Evolutionary conservation across 2,113 vertebrate genomes (phyloP).

Genomic region (Cranoglanis bouderius): DNA sequence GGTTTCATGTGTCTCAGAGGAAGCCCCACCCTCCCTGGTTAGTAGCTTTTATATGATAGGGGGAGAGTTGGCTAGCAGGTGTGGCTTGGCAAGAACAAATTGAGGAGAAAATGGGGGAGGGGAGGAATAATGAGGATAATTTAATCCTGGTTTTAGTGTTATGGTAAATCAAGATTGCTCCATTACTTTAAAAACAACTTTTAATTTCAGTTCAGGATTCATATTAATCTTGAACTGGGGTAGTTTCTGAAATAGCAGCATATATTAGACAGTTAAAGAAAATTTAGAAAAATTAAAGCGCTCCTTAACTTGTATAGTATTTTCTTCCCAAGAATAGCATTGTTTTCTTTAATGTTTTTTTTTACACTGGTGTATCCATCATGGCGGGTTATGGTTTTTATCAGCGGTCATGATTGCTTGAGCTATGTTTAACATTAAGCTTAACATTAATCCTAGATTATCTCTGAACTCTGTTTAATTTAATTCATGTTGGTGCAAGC

Average conservation of each 20-base stretch:
- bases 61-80: not conserved
- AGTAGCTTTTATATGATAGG: not conserved
- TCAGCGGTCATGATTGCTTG: not conserved
- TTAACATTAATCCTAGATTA: not conserved
- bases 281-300: not conserved
- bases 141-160: not conserved
- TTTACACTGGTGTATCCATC: not conserved
- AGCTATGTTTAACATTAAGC: not conserved
- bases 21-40: not conserved
- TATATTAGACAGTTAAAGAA: not conserved
- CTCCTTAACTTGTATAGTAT: not conserved
- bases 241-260: not conserved
- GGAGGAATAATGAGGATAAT: too few species aligned
- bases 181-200: not conserved
- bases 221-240: not conserved
- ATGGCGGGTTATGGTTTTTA: not conserved
- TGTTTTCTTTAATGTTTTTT: not conserved
- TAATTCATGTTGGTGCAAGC: not conserved
- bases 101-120: too few species aligned
- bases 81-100: not conserved
- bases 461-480: not conserved
- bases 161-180: not conserved
- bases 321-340: not conserved
- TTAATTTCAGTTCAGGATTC: not conserved
- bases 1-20: not conserved